phyloP scores from a whole-genome alignment of 2,888 invertebrate species.

The Ametastegia equiseti region DNA sequence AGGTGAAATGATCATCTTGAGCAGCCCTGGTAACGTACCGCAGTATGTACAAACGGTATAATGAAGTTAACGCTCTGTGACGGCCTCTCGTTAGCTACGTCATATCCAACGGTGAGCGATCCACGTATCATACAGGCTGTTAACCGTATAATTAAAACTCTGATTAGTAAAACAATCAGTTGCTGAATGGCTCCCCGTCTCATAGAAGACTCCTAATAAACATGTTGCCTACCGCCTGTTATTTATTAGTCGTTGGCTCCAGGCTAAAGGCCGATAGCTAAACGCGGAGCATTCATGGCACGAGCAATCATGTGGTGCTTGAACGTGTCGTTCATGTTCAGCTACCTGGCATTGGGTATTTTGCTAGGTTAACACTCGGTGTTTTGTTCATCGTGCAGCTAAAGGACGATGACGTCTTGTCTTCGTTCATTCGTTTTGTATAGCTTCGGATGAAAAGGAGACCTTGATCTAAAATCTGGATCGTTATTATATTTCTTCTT shows the following conservation, averaged over 20 bases:
- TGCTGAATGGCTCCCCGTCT: not conserved
- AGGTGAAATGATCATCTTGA: constrained; percentile 10
- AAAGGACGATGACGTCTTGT: not conserved
- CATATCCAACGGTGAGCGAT: constrained; percentile 26
- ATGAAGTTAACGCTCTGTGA: constrained; percentile 45
- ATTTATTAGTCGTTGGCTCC: constrained; percentile 23
- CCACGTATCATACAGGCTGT: constrained; percentile 15
- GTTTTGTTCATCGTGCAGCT: not conserved
- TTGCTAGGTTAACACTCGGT: not conserved
- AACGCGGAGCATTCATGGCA: not conserved
- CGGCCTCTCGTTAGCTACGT: constrained; percentile 33
- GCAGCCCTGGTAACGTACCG: not conserved
- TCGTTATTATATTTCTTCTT: constrained; percentile 11
- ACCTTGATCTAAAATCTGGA: constrained; percentile 29
- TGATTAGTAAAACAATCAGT: constrained; percentile 53
- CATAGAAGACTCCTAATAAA: constrained; percentile 43
- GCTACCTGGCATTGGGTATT: not conserved
- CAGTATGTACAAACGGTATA: constrained; percentile 35
- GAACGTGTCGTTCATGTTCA: too few relatives aligned
- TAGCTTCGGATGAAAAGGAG: not conserved
- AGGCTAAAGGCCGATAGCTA: constrained; percentile 1
- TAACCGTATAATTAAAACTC: constrained; percentile 52
- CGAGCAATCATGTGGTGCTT: not conserved
- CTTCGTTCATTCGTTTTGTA: not conserved
- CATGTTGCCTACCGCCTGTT: constrained; percentile 42